Conservation (phyloP, 2,797 vertebrate species). For the Enteromius paludinosus region DNA sequence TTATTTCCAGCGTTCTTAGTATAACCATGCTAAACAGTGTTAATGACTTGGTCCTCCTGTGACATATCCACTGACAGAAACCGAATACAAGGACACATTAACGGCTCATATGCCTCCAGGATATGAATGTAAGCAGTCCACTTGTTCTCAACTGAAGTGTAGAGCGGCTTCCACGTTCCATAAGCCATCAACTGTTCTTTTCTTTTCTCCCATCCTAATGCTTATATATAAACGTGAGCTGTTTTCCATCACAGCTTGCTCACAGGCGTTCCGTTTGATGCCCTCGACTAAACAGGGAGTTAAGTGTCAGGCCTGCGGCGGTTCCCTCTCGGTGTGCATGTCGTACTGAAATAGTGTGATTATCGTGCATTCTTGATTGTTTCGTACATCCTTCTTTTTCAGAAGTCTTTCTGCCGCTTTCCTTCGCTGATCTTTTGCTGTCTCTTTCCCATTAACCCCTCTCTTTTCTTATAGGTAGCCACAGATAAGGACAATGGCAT, state of each 20-base stretch:
- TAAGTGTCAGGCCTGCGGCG: conserved; percentile 68
- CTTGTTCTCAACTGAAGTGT: conserved; percentile 58
- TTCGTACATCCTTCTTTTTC: conserved; percentile 18
- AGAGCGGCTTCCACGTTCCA: conserved; percentile 69
- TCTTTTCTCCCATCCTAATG: conserved; percentile 30
- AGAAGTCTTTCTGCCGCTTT: not conserved
- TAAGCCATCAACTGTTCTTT: conserved; percentile 67
- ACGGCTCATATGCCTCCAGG: conserved; percentile 48
- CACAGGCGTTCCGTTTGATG: conserved; percentile 74
- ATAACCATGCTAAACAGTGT: conserved; percentile 26
- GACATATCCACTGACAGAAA: conserved; percentile 68
- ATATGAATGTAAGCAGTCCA: conserved; percentile 69
- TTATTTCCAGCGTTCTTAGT: conserved; percentile 26
- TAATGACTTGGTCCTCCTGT: conserved; percentile 38
- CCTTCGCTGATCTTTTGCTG: conserved; percentile 49
- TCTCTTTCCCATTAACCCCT: conserved; percentile 64
- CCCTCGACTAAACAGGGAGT: conserved; percentile 70
- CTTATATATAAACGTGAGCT: conserved; percentile 38
- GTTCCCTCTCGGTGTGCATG: conserved; percentile 1
- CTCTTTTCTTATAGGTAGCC: conserved; percentile 81
- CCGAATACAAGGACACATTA: conserved; percentile 69
- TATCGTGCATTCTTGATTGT: conserved; percentile 10
- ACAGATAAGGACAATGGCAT: conserved; percentile 95
- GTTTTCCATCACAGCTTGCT: conserved; percentile 68
- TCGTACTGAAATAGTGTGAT: conserved; percentile 4